Evolutionary conservation across 2,113 vertebrate genomes (phyloP).

Genomic region (Misgurnus anguillicaudatus): DNA sequence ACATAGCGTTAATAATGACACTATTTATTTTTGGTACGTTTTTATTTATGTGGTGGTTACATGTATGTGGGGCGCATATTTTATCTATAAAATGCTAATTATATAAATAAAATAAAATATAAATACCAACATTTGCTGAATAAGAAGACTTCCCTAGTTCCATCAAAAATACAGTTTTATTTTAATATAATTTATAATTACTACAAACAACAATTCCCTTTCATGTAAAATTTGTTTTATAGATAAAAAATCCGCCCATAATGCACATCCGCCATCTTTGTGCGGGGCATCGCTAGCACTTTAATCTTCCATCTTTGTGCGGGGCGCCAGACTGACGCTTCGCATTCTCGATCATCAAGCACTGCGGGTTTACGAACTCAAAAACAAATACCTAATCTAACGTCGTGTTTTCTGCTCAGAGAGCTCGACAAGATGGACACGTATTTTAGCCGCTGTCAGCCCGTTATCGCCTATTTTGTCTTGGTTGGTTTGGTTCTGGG

Average conservation of each 20-base stretch:
- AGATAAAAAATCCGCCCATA: too few relatives aligned
- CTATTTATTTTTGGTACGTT: too few relatives aligned
- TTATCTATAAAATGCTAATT: too few relatives aligned
- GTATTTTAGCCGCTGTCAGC: conserved; percentile 9
- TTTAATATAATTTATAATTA: too few relatives aligned
- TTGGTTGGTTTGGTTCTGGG: conserved; percentile 58
- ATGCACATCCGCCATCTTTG: conserved; percentile 6
- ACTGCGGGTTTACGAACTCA: not conserved
- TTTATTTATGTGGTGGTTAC: too few relatives aligned
- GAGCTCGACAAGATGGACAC: conserved; percentile 55
- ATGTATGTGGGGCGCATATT: too few relatives aligned
- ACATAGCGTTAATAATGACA: not conserved
- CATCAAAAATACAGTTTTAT: too few relatives aligned
- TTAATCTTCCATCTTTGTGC: conserved; percentile 34
- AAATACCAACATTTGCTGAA: too few relatives aligned
- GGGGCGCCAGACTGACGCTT: conserved; percentile 8
- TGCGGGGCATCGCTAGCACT: not conserved
- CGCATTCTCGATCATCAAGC: conserved; percentile 18
- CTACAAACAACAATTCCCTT: too few relatives aligned
- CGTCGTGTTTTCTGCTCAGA: conserved; percentile 14
- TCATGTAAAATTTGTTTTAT: too few relatives aligned
- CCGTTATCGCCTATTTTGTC: conserved; percentile 52
- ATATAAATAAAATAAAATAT: too few relatives aligned
- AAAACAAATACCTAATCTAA: not conserved
- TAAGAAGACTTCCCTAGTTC: too few relatives aligned